Conservation (phyloP, 2,797 vertebrate genomes). For the Calcarius lapponicus region DNA sequence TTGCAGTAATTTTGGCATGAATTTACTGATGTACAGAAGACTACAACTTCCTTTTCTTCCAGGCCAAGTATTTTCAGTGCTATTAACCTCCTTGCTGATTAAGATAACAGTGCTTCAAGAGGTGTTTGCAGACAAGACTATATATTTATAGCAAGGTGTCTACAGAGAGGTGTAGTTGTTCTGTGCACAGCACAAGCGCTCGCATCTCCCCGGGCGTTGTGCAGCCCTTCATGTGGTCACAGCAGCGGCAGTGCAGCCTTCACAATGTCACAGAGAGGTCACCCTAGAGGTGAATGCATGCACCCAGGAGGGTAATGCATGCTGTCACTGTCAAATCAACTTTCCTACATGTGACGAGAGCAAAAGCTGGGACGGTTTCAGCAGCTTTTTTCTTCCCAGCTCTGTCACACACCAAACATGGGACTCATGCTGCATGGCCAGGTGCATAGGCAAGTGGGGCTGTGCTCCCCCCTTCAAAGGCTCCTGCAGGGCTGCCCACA, state of each 20-base stretch:
- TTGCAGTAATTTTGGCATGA: neutral
- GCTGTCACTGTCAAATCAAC: neutral
- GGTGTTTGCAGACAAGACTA: neutral
- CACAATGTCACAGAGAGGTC: neutral
- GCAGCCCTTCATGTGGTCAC: fast-evolving
- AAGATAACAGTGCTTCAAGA: neutral
- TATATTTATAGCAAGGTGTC: neutral
- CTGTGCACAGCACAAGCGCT: fast-evolving
- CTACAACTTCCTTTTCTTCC: neutral
- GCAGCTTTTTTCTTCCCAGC: neutral
- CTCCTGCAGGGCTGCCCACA: neutral
- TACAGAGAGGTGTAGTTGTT: neutral
- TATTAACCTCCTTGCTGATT: neutral
- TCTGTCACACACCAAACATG: neutral
- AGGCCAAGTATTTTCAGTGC: neutral
- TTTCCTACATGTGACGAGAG: fast-evolving
- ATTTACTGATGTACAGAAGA: neutral
- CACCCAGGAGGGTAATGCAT: neutral
- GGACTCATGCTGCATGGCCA: neutral
- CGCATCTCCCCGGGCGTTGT: fast-evolving
- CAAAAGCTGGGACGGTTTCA: neutral
- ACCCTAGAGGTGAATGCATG: neutral
- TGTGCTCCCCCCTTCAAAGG: neutral
- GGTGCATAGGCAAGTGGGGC: fast-evolving
- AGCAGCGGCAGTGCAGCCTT: neutral